Evolutionary conservation across 2,888 invertebrate species (phyloP), one percentile per base, ranked within the genome.

Genomic region (Daptonema setosum): DNA sequence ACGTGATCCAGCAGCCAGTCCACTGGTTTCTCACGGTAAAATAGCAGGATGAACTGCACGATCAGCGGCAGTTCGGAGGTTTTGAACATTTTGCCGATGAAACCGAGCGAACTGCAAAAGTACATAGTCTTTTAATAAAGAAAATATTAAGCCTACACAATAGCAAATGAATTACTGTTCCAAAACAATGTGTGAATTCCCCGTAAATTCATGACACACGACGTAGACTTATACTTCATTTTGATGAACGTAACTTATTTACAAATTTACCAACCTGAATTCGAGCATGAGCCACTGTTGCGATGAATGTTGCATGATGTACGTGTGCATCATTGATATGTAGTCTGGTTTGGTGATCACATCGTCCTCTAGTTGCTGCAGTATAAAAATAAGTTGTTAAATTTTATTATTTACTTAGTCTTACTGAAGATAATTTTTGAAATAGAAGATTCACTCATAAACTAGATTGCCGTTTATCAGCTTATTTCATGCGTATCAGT

Each of bases 1-100:
- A 88, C 80, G 70, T 87, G 83, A 66, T 88, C 87, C 17, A 93
- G 74, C 5, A 95, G 76, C 93, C 93, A 95, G 70, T 95, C 93
- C 1, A 91, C 88, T 0, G 95, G 93, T 74, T 91, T 88, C 68
- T 91, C 87, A 68, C 81, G 82, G 73, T 87, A 86, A 71, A 95
- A 93, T 80, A 93, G 83, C 70, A 93, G 81, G 66, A 93, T 83
- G 72, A 88, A 93, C 62, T 87, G 84, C 45, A 87, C 81, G 60
- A 93, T 77, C 76, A 83, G 81, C 0, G 84, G 82, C 26, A 93
- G 74, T 68, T 88, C 85, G 0, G 82, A 80, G 24, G 86, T 83
- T 67, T 84, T 83, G 73, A 95, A 90, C 77, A 95, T 79, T 77
- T 77, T 77, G 1, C 77, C 88, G 63, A 93, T 93, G 67, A 91